Percentiles rank a stretch among this genome's conserved stretches.
phyloP scores from a whole-genome alignment of 2,888 invertebrate species.

The Galeruca laticollis region DNA sequence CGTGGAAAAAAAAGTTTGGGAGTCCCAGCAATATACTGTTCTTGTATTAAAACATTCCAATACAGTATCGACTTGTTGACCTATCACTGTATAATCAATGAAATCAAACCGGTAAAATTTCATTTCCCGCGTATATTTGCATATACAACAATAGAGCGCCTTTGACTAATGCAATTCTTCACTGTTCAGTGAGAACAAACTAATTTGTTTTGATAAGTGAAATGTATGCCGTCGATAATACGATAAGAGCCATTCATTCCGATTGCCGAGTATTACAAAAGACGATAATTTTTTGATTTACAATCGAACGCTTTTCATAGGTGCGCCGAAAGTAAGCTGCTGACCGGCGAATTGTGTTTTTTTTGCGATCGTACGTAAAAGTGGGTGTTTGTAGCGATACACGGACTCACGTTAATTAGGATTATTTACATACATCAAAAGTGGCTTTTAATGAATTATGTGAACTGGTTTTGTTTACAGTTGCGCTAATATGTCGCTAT shows the following conservation, averaged over 20 bases:
- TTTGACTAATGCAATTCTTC: conserved; percentile 11
- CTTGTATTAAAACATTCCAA: too few species aligned
- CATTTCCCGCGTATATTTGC: not conserved
- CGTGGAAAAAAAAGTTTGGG: too few species aligned
- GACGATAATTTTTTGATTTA: conserved; percentile 41
- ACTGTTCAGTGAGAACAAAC: conserved; percentile 24
- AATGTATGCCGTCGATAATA: conserved; percentile 20
- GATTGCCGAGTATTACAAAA: conserved; percentile 38
- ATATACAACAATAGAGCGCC: conserved; percentile 3
- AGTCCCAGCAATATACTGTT: too few species aligned
- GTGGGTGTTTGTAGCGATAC: conserved; percentile 40
- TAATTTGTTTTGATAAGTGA: conserved; percentile 24
- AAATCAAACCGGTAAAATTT: not conserved
- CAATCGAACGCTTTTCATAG: conserved; percentile 45
- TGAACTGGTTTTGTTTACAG: conserved; percentile 35
- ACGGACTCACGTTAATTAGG: conserved; percentile 44
- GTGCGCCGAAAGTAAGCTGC: conserved; percentile 40
- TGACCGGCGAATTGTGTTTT: not conserved
- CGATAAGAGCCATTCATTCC: conserved; percentile 42
- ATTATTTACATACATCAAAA: conserved; percentile 43
- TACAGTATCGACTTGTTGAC: not conserved
- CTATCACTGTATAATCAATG: not conserved
- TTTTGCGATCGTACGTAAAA: conserved; percentile 2
- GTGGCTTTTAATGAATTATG: conserved; percentile 39
- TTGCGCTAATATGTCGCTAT: conserved; percentile 9